Evolutionary conservation across 1,140 invertebrate species (phyloP), one percentile per base, ranked within the genome.

Genomic region (Leptopilina clavipes): DNA sequence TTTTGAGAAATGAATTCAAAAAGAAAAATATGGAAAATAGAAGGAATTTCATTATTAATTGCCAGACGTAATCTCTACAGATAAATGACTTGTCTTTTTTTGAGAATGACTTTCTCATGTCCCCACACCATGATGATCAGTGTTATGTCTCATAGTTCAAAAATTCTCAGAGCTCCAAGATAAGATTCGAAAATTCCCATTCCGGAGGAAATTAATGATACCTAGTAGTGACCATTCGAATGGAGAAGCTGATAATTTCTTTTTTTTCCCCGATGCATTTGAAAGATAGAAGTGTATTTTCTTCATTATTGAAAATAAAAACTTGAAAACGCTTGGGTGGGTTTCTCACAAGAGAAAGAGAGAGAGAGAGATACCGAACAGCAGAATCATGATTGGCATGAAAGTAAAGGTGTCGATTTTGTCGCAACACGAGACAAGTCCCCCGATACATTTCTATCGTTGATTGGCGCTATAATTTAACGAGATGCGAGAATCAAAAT

Each of bases 401-500:
- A 31, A 31, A 54, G 18, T 52, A 71, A 31, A 76, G 76, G 74
- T 70, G 72, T 76, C 77, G 79, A 71, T 75, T 72, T 44, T 70
- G 78, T 75, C 73, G 59, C 72, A 45, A 76, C 25, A 70, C 54
- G 65, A 70, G 75, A 78, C 74, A 43, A 48, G 56, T 74, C 74
- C 56, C 45, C 9, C 71, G 56, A 59, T 65, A 73, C 71, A 76
- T 71, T 76, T 74, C 73, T 81, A 83, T 85, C 82, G 82, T 71
- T 80, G 82, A 88, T 87, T 82, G 80, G 82, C 83, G 79, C 79
- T 88, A 65, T 65, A 88, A 88, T 89, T 88, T 87, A 87, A 89
- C 86, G 84, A 87, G 83, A 77, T 83, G 85, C 85, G 88, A 88
- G 52, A 54, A 75, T 71, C 71, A 65, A 75, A 54, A 75, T 31